Conservation (phyloP, 2,113 vertebrate genomes). For the Lanius collurio region DNA sequence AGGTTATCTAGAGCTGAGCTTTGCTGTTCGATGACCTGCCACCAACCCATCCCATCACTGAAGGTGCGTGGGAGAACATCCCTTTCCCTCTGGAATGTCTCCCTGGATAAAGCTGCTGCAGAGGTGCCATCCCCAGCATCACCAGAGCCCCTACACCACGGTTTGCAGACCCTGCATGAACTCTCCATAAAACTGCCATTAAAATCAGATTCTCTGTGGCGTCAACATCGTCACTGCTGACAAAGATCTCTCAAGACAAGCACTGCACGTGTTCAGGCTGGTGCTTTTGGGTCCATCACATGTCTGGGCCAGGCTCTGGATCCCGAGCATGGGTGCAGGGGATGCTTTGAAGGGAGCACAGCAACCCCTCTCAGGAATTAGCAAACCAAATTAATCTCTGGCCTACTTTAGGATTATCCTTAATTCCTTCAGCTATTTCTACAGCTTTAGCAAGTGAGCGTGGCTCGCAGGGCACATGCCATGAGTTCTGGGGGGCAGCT, state of each 20-base stretch:
- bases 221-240: rapidly evolving
- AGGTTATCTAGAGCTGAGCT: neutral
- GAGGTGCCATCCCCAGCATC: neutral
- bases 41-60: rapidly evolving
- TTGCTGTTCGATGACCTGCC: rapidly evolving
- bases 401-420: neutral
- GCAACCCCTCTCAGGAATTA: neutral
- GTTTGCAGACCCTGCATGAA: neutral
- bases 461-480: neutral
- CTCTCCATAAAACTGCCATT: neutral
- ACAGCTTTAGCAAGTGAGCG: neutral
- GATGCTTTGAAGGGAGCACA: neutral
- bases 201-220: neutral
- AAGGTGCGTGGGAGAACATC: neutral
- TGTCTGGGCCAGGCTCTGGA: neutral
- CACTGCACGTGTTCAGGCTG: rapidly evolving
- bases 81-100: neutral
- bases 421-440: conserved; percentile 34
- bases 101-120: rapidly evolving
- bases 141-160: rapidly evolving
- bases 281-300: rapidly evolving
- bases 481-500: neutral
- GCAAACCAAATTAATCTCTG: neutral
- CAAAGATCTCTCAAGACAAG: neutral
- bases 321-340: neutral